Evolutionary conservation across 2,113 vertebrate species (phyloP).

Genomic region (Alethe diademata): DNA sequence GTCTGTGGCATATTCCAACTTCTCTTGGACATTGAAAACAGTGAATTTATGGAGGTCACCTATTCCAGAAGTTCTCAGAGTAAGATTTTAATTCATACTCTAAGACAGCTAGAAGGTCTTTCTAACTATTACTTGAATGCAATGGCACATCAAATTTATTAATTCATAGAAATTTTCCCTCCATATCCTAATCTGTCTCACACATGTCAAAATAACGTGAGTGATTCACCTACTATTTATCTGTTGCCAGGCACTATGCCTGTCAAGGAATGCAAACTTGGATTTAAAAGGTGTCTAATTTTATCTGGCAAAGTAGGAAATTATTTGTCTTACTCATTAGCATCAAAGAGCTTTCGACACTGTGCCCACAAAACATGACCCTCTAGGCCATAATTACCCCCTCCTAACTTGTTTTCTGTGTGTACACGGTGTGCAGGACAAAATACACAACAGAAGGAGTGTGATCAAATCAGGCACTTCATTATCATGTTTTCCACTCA

Average conservation of each 20-base stretch:
- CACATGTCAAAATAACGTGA: neutral
- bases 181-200: neutral
- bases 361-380: neutral
- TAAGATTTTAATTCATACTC: neutral
- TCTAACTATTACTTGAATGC: neutral
- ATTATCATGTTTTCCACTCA: neutral
- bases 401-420: neutral
- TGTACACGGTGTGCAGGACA: neutral
- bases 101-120: conserved; percentile 3
- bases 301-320: neutral
- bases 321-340: neutral
- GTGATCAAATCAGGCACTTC: neutral
- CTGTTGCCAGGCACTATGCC: neutral
- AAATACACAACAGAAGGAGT: neutral
- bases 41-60: neutral
- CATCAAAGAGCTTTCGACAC: neutral
- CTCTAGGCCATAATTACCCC: neutral
- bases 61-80: neutral
- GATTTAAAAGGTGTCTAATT: neutral
- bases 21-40: neutral
- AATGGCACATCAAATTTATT: neutral
- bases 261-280: conserved; percentile 5
- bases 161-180: neutral
- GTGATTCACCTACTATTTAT: neutral
- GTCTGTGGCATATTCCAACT: neutral